A percentile compares a stretch with the other conserved stretches of the same genome.
phyloP scores from a whole-genome alignment of 2,113 vertebrate genomes.

The rat (Rattus norvegicus) region DNA sequence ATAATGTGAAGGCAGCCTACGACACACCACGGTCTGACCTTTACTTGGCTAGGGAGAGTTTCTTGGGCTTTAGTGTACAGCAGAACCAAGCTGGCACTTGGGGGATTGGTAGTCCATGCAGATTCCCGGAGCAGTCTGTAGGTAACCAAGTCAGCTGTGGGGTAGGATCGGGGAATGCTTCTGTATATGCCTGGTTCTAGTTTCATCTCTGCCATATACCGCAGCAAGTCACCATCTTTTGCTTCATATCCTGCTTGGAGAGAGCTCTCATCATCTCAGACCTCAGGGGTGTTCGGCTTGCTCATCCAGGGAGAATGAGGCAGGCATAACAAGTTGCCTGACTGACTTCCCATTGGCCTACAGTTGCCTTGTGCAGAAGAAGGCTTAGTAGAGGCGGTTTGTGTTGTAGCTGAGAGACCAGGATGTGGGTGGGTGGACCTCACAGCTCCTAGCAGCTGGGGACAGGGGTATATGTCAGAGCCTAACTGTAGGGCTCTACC shows the following conservation, averaged over 20 bases:
- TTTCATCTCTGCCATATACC: fast-evolving
- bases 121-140: not conserved
- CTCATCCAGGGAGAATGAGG: no score
- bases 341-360: not conserved
- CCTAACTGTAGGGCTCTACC: not conserved
- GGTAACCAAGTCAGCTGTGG: not conserved
- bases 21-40: not conserved
- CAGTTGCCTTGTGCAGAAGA: not conserved
- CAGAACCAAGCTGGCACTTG: not conserved
- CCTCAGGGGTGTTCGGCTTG: not conserved
- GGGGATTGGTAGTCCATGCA: no score
- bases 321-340: not conserved
- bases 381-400: not conserved
- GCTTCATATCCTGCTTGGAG: not conserved
- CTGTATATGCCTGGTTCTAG: not conserved
- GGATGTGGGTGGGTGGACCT: not conserved
- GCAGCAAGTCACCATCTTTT: not conserved
- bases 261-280: not conserved
- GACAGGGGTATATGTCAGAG: not conserved
- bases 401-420: not conserved
- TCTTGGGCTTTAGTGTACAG: not conserved
- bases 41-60: not conserved
- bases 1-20: no score
- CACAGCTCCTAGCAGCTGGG: not conserved
- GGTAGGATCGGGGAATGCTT: not conserved